Percentiles rank a stretch among this genome's conserved stretches.
Evolutionary conservation across 2,797 vertebrate species (phyloP).

Genomic region (Vultur gryphus): DNA sequence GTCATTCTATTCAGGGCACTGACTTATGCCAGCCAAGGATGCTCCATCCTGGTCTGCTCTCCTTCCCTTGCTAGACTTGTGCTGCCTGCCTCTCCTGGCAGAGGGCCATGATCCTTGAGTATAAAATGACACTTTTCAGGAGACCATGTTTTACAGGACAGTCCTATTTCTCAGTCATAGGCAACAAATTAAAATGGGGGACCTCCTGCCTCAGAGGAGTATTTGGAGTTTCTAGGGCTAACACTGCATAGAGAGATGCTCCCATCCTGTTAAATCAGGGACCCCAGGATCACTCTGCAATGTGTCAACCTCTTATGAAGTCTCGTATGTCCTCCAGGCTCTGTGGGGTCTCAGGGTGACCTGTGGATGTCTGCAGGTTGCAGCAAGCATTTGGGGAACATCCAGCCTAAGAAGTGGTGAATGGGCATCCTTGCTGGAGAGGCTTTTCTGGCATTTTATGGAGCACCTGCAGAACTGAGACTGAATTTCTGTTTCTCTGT

Average conservation of each 20-base stretch:
- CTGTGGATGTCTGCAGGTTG: background rate
- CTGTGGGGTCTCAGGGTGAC: background rate
- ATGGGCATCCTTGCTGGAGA: background rate
- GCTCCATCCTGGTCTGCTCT: background rate
- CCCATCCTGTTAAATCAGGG: background rate
- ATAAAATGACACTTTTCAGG: background rate
- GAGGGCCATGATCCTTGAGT: background rate
- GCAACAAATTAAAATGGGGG: background rate
- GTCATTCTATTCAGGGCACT: background rate
- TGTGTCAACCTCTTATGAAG: background rate
- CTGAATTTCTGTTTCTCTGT: background rate
- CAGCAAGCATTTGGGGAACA: background rate
- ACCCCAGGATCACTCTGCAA: background rate
- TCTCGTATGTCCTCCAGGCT: background rate
- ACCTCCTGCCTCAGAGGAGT: background rate
- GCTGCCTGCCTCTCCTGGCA: background rate
- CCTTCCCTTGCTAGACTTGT: rapidly evolving
- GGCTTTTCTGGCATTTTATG: background rate
- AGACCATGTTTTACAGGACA: background rate
- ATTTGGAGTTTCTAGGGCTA: background rate
- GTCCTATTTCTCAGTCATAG: background rate
- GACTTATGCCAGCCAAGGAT: background rate
- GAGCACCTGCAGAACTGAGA: background rate
- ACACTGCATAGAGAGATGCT: background rate
- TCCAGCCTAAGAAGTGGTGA: background rate